Evolutionary conservation across 2,888 invertebrate genomes (phyloP).

Genomic region (Anodontia alba): DNA sequence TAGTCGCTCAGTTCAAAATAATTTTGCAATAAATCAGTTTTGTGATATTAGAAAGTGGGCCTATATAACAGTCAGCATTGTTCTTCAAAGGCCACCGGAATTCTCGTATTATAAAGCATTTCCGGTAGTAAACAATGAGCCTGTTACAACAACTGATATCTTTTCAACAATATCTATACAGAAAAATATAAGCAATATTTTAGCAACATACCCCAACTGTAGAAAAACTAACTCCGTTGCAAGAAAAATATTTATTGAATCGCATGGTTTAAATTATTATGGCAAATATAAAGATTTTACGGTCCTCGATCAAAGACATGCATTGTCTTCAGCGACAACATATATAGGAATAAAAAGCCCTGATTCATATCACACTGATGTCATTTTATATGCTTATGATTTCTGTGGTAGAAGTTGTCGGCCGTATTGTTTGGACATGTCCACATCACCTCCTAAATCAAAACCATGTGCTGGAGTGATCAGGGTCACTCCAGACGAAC

Average conservation of each 20-base stretch:
- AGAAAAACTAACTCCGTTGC: slow-evolving; percentile 52
- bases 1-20: slow-evolving; percentile 53
- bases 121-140: slow-evolving; percentile 52
- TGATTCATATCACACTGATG: slow-evolving; percentile 56
- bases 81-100: slow-evolving; percentile 57
- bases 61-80: slow-evolving; percentile 57
- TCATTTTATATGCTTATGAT: slow-evolving; percentile 59
- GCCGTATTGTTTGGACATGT: slow-evolving; percentile 51
- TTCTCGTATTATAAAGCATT: slow-evolving; percentile 55
- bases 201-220: slow-evolving; percentile 55
- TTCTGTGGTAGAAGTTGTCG: slow-evolving; percentile 58
- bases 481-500: slow-evolving; percentile 49
- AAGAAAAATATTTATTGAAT: slow-evolving; percentile 55
- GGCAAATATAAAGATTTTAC: slow-evolving; percentile 63
- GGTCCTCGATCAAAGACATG: slow-evolving; percentile 60
- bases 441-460: slow-evolving; percentile 43
- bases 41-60: slow-evolving; percentile 61
- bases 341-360: slow-evolving; percentile 60
- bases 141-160: slow-evolving; percentile 46
- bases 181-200: slow-evolving; percentile 38
- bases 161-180: slow-evolving; percentile 51
- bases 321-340: slow-evolving; percentile 52
- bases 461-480: slow-evolving; percentile 57
- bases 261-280: slow-evolving; percentile 61
- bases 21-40: slow-evolving; percentile 55